Percentiles rank a stretch among this genome's conserved stretches.
Conservation (phyloP, 1,140 invertebrate species). For the Phenacoccus solenopsis region DNA sequence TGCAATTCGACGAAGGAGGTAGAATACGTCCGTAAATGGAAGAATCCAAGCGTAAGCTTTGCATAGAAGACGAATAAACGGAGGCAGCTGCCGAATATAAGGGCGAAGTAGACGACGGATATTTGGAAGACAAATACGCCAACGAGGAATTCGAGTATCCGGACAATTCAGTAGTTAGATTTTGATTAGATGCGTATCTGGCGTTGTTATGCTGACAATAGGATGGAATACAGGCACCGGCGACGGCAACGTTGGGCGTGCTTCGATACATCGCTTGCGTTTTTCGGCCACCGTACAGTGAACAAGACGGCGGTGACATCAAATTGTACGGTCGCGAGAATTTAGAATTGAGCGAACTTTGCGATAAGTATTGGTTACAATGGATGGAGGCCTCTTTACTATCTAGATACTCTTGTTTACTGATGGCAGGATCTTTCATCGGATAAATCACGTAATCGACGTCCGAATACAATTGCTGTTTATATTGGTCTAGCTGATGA, state of each 20-base stretch:
- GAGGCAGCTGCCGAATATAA: conserved; percentile 38
- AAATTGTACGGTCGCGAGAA: conserved; percentile 29
- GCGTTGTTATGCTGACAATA: conserved; percentile 19
- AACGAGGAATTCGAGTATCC: conserved; percentile 40
- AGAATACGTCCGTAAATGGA: conserved; percentile 19
- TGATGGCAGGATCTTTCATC: conserved; percentile 70
- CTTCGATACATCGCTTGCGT: conserved; percentile 61
- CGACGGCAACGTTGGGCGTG: conserved; percentile 50
- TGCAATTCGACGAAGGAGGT: conserved; percentile 19
- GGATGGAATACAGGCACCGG: conserved; percentile 23
- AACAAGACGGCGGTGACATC: conserved; percentile 38
- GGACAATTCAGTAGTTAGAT: conserved; percentile 26
- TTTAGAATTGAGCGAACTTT: conserved; percentile 14
- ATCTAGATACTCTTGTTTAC: conserved; percentile 78
- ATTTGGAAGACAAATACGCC: conserved; percentile 45
- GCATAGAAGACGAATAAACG: conserved; percentile 36
- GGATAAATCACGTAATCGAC: conserved; percentile 83
- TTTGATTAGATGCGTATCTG: conserved; percentile 31
- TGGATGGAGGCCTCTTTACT: conserved; percentile 48
- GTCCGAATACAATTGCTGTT: conserved; percentile 75
- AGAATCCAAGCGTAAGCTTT: conserved; percentile 37
- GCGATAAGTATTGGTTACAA: conserved; percentile 22
- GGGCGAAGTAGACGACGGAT: conserved; percentile 44
- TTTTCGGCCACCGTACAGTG: conserved; percentile 42
- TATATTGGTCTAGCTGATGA: conserved; percentile 61